These are phyloP conservation scores for Homarus gammarus DNA, from an alignment of 2,888 invertebrate genomes.

Conservation along the genomic window DNA sequence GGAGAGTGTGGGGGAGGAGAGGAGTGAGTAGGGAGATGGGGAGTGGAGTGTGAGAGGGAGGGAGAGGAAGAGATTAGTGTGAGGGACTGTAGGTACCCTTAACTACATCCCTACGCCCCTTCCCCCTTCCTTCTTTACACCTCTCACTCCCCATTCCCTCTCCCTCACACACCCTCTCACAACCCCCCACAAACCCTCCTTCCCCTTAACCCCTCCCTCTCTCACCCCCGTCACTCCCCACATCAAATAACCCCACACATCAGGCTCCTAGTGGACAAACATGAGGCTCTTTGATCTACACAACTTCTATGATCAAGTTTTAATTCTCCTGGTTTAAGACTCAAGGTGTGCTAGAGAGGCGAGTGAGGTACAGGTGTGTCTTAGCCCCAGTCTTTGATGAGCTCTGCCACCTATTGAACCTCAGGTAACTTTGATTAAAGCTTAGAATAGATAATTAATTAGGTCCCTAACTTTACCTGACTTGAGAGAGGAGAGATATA, in stretches of 20 bases:
- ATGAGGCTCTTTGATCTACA: constrained; percentile 20
- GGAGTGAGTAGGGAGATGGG: too few relatives aligned
- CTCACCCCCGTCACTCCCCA: constrained; percentile 21
- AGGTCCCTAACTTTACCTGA: background rate
- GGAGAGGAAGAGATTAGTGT: too few relatives aligned
- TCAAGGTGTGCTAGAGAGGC: background rate
- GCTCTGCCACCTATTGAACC: background rate
- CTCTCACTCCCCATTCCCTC: background rate
- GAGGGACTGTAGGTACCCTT: too few relatives aligned
- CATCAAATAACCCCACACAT: constrained; percentile 16
- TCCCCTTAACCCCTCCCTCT: background rate
- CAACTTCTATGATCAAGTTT: constrained; percentile 48
- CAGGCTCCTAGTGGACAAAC: constrained; percentile 2
- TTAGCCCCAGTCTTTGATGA: background rate
- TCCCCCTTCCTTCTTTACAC: background rate
- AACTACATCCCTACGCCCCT: background rate
- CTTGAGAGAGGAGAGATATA: background rate
- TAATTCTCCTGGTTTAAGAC: constrained; percentile 43
- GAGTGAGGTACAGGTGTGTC: constrained; percentile 4
- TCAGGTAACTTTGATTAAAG: constrained; percentile 19
- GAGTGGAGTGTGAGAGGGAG: too few relatives aligned
- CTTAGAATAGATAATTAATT: constrained; percentile 3
- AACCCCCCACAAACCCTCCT: background rate
- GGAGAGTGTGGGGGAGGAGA: too few relatives aligned
- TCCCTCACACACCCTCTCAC: background rate